A percentile compares a stretch with the other conserved stretches of the same genome.
These are phyloP conservation scores for Sphaerodactylus townsendi DNA, from an alignment of 2,113 vertebrate genomes.

Conservation along the genomic window DNA sequence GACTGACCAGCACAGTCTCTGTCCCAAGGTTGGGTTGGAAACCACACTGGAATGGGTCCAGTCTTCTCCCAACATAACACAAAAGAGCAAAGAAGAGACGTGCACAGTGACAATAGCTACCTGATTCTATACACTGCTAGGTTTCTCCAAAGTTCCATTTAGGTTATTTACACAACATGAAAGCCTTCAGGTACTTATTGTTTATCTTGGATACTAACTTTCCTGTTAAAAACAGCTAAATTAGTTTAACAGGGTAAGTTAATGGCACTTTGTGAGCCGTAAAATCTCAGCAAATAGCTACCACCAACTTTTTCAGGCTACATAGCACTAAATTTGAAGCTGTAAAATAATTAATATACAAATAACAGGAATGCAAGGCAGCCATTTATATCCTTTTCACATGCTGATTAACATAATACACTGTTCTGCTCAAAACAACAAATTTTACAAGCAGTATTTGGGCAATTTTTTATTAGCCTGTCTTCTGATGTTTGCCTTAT, in stretches of 20 bases:
- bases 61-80: too few species aligned
- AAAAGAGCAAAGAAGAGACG: too few species aligned
- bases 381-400: conserved; percentile 6
- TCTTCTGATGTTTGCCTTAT: conserved; percentile 26
- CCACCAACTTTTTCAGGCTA: not conserved
- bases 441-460: conserved; percentile 22
- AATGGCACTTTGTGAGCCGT: conserved; percentile 36
- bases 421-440: conserved; percentile 14
- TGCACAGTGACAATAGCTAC: not conserved
- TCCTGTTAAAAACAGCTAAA: conserved; percentile 24
- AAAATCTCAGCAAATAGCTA: conserved; percentile 21
- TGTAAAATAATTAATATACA: conserved; percentile 22
- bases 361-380: conserved; percentile 4
- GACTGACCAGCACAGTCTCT: too few species aligned
- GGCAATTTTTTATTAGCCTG: conserved; percentile 22
- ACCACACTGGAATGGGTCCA: too few species aligned
- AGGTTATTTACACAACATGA: conserved; percentile 13
- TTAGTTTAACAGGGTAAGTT: not conserved
- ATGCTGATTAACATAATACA: not conserved
- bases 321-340: not conserved
- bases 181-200: not conserved
- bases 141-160: not conserved
- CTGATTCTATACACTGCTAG: accelerated
- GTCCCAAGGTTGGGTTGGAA: too few species aligned
- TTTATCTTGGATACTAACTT: conserved; percentile 5